phyloP scores from a whole-genome alignment of 2,113 vertebrate species.

The Zapus hudsonius region DNA sequence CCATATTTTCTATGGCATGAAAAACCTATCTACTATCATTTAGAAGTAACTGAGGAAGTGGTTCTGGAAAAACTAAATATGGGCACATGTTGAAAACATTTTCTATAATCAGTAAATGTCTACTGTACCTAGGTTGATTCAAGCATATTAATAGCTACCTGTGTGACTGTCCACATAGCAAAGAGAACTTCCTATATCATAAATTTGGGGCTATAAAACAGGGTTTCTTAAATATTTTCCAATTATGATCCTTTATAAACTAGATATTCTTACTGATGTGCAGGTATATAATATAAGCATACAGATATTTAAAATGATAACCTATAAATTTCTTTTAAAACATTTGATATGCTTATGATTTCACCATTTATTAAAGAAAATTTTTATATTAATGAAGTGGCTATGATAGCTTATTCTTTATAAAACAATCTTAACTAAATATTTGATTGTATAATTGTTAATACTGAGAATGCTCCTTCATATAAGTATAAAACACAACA shows the following conservation, averaged over 20 bases:
- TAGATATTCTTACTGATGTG: not conserved
- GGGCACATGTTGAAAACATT: not conserved
- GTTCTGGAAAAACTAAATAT: constrained; percentile 2
- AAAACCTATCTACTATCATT: not conserved
- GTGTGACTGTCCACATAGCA: not conserved
- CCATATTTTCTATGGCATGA: not conserved
- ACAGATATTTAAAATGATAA: too few relatives aligned
- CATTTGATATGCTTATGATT: too few relatives aligned
- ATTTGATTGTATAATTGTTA: not conserved
- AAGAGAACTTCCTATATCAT: not conserved
- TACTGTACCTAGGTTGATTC: not conserved
- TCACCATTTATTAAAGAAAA: too few relatives aligned
- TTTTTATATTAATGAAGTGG: not conserved
- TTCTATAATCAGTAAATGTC: constrained; percentile 6
- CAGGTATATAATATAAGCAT: not conserved
- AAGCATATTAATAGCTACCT: not conserved
- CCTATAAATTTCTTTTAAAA: too few relatives aligned
- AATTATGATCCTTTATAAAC: not conserved
- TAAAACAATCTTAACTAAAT: not conserved
- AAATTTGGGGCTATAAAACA: not conserved
- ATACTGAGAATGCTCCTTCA: not conserved
- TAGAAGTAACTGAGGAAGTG: constrained; percentile 32
- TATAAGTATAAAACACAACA: not conserved
- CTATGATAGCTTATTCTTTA: not conserved
- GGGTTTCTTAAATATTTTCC: not conserved